Evolutionary conservation across 2,888 invertebrate genomes (phyloP).

Genomic region (Aleiodes testaceus): DNA sequence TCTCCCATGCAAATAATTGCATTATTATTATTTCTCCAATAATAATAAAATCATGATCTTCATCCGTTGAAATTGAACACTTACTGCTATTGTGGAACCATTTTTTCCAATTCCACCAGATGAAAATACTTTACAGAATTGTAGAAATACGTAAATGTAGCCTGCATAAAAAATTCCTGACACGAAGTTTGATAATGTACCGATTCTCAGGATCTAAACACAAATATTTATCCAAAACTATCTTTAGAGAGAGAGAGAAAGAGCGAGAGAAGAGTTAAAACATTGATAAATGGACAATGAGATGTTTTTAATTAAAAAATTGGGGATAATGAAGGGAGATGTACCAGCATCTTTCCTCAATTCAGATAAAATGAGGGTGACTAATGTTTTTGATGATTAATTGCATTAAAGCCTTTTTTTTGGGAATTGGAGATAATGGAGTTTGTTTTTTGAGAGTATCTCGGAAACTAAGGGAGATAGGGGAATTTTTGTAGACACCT

Average conservation of each 20-base stretch:
- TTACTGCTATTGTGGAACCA: slow-evolving; percentile 97
- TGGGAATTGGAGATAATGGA: too few relatives aligned
- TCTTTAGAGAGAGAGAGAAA: slow-evolving; percentile 23
- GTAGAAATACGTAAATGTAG: slow-evolving; percentile 79
- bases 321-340: slow-evolving; percentile 20
- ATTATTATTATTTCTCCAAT: slow-evolving; percentile 30
- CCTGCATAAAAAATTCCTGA: slow-evolving; percentile 77
- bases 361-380: too few relatives aligned
- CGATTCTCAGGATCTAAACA: slow-evolving; percentile 68
- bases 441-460: too few relatives aligned
- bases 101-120: slow-evolving; percentile 95
- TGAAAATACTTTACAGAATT: slow-evolving; percentile 83
- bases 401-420: too few relatives aligned
- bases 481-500: too few relatives aligned
- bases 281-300: not conserved
- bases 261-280: not conserved
- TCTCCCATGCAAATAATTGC: slow-evolving; percentile 23
- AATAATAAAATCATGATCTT: not conserved
- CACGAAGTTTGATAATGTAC: slow-evolving; percentile 67
- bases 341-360: slow-evolving; percentile 33
- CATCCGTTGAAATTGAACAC: slow-evolving; percentile 67
- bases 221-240: slow-evolving; percentile 54
- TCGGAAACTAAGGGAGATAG: too few relatives aligned
- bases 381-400: too few relatives aligned
- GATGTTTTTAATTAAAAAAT: slow-evolving; percentile 25